These are phyloP conservation scores for Flexamia atlantica DNA, from an alignment of 2,888 invertebrate species.

Conservation along the genomic window DNA sequence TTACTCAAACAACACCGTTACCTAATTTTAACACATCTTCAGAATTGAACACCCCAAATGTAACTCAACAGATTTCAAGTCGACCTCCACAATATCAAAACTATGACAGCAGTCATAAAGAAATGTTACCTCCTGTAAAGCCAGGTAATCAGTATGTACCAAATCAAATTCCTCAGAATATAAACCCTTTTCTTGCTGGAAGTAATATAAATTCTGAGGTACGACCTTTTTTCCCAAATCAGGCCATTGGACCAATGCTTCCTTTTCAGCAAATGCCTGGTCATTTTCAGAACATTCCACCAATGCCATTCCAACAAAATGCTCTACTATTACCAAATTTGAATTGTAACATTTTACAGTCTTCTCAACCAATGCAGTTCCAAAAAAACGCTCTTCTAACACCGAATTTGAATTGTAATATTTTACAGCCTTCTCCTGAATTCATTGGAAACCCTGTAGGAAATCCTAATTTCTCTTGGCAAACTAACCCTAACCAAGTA, in stretches of 20 bases:
- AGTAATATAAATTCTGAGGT: background rate
- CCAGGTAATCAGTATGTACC: background rate
- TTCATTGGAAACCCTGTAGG: background rate
- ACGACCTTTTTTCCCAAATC: background rate
- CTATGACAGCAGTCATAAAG: background rate
- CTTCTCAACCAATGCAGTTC: background rate
- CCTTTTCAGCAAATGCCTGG: background rate
- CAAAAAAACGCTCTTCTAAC: background rate
- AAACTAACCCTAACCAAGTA: background rate
- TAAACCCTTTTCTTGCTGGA: background rate
- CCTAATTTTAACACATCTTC: background rate
- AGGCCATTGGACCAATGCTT: background rate
- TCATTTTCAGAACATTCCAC: background rate
- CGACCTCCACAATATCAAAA: background rate
- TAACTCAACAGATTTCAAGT: background rate
- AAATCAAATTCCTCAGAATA: background rate
- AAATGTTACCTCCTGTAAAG: background rate
- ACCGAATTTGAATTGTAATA: background rate
- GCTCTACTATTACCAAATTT: background rate
- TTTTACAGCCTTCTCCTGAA: background rate
- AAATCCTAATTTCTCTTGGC: background rate
- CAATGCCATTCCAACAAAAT: slow-evolving; percentile 1
- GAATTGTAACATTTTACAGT: background rate
- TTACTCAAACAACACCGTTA: background rate
- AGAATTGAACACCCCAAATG: background rate